A percentile compares a stretch with the other conserved stretches of the same genome.
Evolutionary conservation across 2,797 vertebrate genomes (phyloP).

Genomic region (Danio kyathit): DNA sequence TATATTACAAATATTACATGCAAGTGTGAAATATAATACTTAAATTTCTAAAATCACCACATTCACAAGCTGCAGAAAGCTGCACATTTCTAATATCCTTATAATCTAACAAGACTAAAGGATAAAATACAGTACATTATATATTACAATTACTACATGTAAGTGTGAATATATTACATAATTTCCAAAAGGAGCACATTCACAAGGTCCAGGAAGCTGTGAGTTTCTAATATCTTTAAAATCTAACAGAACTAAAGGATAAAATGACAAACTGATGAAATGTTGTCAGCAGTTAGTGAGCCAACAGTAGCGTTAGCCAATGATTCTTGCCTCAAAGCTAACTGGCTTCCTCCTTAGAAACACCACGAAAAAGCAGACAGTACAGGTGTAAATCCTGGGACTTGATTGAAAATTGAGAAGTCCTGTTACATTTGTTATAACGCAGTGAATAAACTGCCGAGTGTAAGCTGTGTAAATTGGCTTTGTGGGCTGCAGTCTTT

Average conservation of each 20-base stretch:
- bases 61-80: too few species aligned
- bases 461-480: constrained; percentile 25
- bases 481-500: neutral
- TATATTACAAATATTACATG: too few species aligned
- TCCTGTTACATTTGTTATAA: neutral
- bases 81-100: too few species aligned
- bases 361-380: neutral
- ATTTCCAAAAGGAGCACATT: neutral
- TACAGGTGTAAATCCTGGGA: neutral
- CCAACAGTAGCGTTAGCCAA: constrained; percentile 13
- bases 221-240: neutral
- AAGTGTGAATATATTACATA: neutral
- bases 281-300: neutral
- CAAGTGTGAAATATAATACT: too few species aligned
- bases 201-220: neutral
- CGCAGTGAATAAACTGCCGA: neutral
- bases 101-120: too few species aligned
- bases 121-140: too few species aligned
- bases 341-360: constrained; percentile 1
- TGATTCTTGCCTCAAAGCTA: neutral
- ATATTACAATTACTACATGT: too few species aligned
- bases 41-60: too few species aligned
- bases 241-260: neutral
- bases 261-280: neutral
- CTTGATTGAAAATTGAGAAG: neutral